Base-by-base conservation (phyloP, 2,888 invertebrate genomes). In the Coecobrya sp. region DNA sequence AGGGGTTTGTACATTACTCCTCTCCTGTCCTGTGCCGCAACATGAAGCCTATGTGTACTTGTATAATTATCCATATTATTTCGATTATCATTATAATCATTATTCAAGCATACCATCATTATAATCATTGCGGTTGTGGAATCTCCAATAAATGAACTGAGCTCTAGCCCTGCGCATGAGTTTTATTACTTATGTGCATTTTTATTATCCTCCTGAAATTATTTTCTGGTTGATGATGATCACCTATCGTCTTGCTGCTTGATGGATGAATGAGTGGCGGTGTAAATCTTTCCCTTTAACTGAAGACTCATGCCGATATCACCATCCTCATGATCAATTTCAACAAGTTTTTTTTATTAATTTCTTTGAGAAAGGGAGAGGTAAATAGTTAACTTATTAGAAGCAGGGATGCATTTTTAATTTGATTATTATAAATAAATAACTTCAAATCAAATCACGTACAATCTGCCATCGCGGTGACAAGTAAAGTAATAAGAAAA, bases 261-360 rank as follows among this genome's bases (percentile, higher is more conserved):
- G 89, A 90, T 90, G 76, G 76, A 90, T 90, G 85, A 84, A 45
- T 85, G 59, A 90, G 25, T 76, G 76, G 19, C 42, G 84, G 36
- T 90, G 45, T 55, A 84, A 84, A 73, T 90, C 68, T 62, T 88
- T 76, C 25, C 22, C 27, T 79, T 79, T 88, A 65, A 85, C 79
- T 49, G n/a, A 87, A 59, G 42, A 73, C 89, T 70, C 62, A 85
- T 59, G 76, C 89, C 84, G 84, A 85, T 70, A 89, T 84, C 81
- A 70, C 82, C 70, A 84, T 52, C 73, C 55, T 49, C 76, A 85
- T 90, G 82, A 90, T 90, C 89, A 90, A 90, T 90, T 90, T 85
- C 89, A 89, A 45, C 89, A 89, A 84, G 45, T 79, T 62, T 84
- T 76, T 84, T 65, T 13, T 22, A 11, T n/a, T 19, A 4, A 30